Base-by-base conservation (phyloP, 2,888 invertebrate genomes). In the Pseudococcus viburni region DNA sequence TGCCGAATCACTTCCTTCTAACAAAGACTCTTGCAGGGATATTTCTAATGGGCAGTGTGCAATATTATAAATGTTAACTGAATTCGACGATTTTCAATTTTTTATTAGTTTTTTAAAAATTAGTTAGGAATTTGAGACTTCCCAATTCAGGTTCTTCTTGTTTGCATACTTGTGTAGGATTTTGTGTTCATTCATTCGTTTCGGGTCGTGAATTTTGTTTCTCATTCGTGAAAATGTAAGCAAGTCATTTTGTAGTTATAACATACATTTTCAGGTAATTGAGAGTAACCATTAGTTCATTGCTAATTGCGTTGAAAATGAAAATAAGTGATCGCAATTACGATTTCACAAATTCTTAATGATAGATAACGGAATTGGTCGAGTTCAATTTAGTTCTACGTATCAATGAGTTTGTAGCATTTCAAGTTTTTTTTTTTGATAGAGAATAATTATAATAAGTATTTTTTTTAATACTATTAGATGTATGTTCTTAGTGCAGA, bases 1-100 rank as follows among this genome's bases (percentile, higher is more conserved):
- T 55, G 22, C 68, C 26, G 19, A 48, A 8, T 22, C 59, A 7
- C 77, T 83, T 51, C 11, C 77, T 33, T 51, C 26, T 55, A 26
- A 19, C n/a, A 88, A 55, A 26, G 80, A 83, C 22, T 51, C 26
- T 51, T 12, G 12, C n/a, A 88, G 55, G 51, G 83, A 88, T 19
- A 33, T 80, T 55, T 55, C 77, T 1, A 15, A 77, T 17, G 87
- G 87, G 59, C 77, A 83, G 12, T 88, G 88, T 59, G 80, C 77
- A 39, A 88, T 88, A 51, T 55, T 88, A 55, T 88, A 83, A 33
- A 88, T 1, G 42, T 1, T 39, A 17, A 8, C 39, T 15, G 19
- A 39, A 42, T 80, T 68, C 26, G 4, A 68, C 26, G 19, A 68
- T 68, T 80, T 80, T 80, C 22, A 17, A n/a, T 80, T 80, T 80